A percentile compares a stretch with the other conserved stretches of the same genome.
Evolutionary conservation across 2,797 vertebrate genomes (phyloP).

Genomic region (Cygnus olor): DNA sequence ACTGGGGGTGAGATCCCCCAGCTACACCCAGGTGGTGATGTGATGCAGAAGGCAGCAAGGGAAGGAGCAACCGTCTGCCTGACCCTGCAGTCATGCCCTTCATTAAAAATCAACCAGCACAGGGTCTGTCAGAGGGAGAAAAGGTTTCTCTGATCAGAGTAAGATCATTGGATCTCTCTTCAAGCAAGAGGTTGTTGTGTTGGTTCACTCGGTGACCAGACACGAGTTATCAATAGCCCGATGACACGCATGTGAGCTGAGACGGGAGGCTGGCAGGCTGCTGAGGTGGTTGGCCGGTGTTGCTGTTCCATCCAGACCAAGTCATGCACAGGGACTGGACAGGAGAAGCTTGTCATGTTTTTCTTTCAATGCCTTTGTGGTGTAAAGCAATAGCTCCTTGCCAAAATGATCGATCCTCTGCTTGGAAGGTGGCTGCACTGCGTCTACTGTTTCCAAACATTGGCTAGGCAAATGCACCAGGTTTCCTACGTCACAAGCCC

Average conservation of each 20-base stretch:
- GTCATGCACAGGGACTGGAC: background rate
- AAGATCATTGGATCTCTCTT: background rate
- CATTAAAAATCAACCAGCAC: background rate
- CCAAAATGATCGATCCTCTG: background rate
- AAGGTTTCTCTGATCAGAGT: background rate
- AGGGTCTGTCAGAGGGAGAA: background rate
- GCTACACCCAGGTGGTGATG: fast-evolving
- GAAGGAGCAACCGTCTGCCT: fast-evolving
- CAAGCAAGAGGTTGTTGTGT: fast-evolving
- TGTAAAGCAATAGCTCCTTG: background rate
- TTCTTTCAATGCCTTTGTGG: fast-evolving
- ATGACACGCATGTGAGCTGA: fast-evolving
- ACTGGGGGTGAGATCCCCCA: background rate
- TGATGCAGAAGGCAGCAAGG: background rate
- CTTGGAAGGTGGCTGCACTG: background rate
- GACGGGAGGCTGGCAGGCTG: background rate
- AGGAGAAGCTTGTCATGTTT: background rate
- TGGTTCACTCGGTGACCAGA: background rate
- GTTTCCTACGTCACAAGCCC: background rate
- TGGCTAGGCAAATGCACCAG: background rate
- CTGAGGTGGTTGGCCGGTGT: background rate
- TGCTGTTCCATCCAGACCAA: fast-evolving
- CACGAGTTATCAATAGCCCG: no score
- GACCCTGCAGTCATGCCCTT: background rate
- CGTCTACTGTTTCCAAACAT: background rate